Percentiles rank a stretch among this genome's conserved stretches.
phyloP scores from a whole-genome alignment of 2,888 invertebrate genomes.

The Venustoraphidia nigricollis region DNA sequence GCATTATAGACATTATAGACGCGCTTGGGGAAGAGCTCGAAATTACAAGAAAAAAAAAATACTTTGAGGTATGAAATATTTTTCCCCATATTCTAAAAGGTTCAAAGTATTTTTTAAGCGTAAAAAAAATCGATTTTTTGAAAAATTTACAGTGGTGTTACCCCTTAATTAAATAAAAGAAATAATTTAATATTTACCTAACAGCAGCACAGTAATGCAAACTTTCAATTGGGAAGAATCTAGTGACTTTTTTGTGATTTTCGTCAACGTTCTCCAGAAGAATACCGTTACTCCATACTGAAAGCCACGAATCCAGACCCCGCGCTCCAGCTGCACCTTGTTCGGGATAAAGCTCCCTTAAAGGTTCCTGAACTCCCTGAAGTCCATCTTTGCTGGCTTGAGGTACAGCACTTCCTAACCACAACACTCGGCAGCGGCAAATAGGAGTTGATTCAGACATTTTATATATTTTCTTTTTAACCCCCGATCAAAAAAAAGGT shows the following conservation, averaged over 20 bases:
- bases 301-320: slow-evolving; percentile 91
- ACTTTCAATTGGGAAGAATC: slow-evolving; percentile 91
- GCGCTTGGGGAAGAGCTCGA: too few species aligned
- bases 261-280: slow-evolving; percentile 92
- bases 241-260: slow-evolving; percentile 81
- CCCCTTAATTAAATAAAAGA: too few species aligned
- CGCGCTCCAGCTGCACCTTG: slow-evolving; percentile 77
- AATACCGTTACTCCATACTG: slow-evolving; percentile 94
- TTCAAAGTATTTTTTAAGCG: too few species aligned
- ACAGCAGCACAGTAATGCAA: slow-evolving; percentile 94
- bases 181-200: slow-evolving; percentile 44
- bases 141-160: too few species aligned
- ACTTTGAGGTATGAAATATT: too few species aligned
- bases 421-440: slow-evolving; percentile 90
- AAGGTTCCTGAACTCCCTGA: slow-evolving; percentile 92
- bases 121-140: too few species aligned
- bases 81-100: too few species aligned
- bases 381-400: slow-evolving; percentile 96
- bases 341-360: slow-evolving; percentile 89
- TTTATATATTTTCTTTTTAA: slow-evolving; percentile 18
- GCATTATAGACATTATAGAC: too few species aligned
- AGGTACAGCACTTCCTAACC: slow-evolving; percentile 91
- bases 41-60: too few species aligned
- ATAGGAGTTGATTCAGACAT: slow-evolving; percentile 79
- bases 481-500: too few species aligned